Evolutionary conservation across 2,797 vertebrate species (phyloP).

Genomic region (Mormyrops boulengeri): DNA sequence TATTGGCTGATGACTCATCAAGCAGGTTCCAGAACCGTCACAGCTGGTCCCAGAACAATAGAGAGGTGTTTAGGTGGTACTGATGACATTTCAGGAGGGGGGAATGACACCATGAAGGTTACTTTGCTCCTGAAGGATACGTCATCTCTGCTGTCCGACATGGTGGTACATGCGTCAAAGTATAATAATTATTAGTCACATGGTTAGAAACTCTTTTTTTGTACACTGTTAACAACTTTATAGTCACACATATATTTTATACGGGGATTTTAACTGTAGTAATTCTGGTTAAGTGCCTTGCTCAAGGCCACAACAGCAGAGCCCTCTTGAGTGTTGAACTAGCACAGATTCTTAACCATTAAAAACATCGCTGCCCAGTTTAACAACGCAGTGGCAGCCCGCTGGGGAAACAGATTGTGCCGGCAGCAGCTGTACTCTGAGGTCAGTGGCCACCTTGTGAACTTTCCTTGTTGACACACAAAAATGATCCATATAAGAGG

Average conservation of each 20-base stretch:
- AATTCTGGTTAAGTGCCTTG: neutral
- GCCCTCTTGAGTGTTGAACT: neutral
- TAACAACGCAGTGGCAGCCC: neutral
- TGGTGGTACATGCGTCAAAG: neutral
- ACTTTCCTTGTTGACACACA: neutral
- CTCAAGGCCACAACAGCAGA: neutral
- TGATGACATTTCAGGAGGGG: neutral
- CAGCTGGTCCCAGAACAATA: neutral
- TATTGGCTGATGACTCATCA: neutral
- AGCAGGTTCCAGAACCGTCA: neutral
- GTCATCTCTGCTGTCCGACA: neutral
- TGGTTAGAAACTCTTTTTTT: neutral
- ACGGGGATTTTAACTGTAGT: neutral
- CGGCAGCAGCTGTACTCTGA: neutral
- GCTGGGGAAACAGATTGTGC: neutral
- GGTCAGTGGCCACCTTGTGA: neutral
- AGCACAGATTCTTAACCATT: neutral
- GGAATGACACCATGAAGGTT: neutral
- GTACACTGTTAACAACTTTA: neutral
- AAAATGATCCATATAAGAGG: neutral
- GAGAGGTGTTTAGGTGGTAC: neutral
- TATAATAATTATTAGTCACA: neutral
- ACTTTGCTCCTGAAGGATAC: neutral
- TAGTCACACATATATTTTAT: neutral
- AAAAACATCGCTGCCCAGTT: neutral